Base-by-base conservation (phyloP, 2,888 invertebrate species). In the Drosophila kambysellisi region DNA sequence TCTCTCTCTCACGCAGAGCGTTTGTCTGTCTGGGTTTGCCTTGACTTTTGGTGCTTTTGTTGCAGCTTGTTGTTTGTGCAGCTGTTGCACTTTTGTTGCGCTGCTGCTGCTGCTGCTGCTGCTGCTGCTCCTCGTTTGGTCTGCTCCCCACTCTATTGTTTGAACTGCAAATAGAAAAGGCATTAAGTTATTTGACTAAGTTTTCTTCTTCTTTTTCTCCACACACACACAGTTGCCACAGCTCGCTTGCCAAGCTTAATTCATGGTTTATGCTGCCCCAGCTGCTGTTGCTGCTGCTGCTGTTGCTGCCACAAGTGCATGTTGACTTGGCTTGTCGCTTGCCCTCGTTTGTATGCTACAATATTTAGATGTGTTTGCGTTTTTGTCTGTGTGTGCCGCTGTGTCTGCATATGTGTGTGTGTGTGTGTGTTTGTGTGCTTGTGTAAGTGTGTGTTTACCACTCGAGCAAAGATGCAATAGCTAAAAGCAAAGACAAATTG, bases 81-180 rank as follows among this genome's bases (percentile, higher is more conserved):
- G 82, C 83, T 88, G 89, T 85, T 90, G 87, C 89, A 89, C 88
- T 88, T 88, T 88, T 83, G 74, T 79, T 76, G 81, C 76, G 69
- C 64, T 71, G 56, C 39, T 29, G 17, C 56, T 56, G n/a, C n/a
- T n/a, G n/a, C n/a, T n/a, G n/a, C 39, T 39, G 37, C 25, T 25
- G 9, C 35, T 7, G 37, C 39, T 29, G 17, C 56, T 56, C 17
- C 50, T 30, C 46, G 25, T 46, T 76, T 54, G 56, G 41, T 41
- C 79, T 50, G 76, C 72, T 20, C 32, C 32, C 43, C 68, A 63
- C 74, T 59, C 69, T 77, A 70, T 82, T 86, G 83, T 87, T 88
- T 88, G 79, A 87, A 74, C 86, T 87, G 87, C 89, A 87, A 87
- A 86, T 79, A 87, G 83, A 80, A 86, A 76, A 88, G 81, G 79